Evolutionary conservation across 2,888 invertebrate species (phyloP), one percentile per base, ranked within the genome.

Genomic region (Cetonia aurata): DNA sequence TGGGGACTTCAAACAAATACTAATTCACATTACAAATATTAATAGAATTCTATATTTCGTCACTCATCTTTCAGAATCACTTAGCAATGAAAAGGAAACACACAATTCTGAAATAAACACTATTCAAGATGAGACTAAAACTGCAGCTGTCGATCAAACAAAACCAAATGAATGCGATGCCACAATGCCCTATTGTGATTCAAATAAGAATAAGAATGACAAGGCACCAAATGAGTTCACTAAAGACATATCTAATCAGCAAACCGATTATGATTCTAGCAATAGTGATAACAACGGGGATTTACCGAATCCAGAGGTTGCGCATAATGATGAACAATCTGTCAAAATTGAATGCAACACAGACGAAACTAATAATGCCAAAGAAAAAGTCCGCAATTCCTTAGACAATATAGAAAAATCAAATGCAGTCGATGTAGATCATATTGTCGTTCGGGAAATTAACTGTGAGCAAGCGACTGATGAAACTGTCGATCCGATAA

Each of bases 241-340:
- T 13, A 44, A 44, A 44, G 44, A n/a, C 12, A 44, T 44, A 44
- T 44, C 44, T 44, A 44, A 44, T 44, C 44, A 44, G 44, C 12
- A 6, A 44, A 3, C 10, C 6, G 44, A 2, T n/a, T 2, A 44
- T 44, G 1, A 6, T 25, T 25, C 4, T 25, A 6, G 6, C 12
- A n/a, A n/a, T n/a, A n/a, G n/a, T 44, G 12, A 1, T 44, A 6
- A 44, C 6, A 13, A 44, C 1, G 44, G 44, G 13, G 44, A 44
- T 10, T 10, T 2, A 44, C 44, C 13, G 3, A 25, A 25, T 25
- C 25, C 3, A 4, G 25, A 1, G 4, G 25, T 4, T 25, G 1
- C 25, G 25, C 25, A 1, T 25, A 4, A 25, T 25, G 25, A 25
- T 25, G 4, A 25, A 25, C 3, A 25, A 25, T 25, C 25, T 25